phyloP scores from a whole-genome alignment of 53 echinoderm and acorn worm species.

The Patiria pectinifera region DNA sequence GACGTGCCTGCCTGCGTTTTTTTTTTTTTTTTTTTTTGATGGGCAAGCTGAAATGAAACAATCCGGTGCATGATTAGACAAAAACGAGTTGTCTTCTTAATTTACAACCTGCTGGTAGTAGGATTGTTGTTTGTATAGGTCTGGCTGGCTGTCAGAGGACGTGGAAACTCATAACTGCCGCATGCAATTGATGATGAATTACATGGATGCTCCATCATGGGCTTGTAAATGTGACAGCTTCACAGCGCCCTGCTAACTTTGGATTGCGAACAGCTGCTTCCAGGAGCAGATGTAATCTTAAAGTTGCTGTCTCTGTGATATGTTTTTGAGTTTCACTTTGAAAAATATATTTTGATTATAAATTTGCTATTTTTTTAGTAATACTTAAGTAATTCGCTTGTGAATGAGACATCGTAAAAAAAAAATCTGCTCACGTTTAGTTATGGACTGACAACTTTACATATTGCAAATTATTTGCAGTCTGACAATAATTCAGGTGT shows the following conservation, averaged over 20 bases:
- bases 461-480: no score
- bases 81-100: neutral
- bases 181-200: neutral
- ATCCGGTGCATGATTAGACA: neutral
- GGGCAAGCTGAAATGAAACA: neutral
- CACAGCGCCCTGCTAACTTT: neutral
- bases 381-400: no score
- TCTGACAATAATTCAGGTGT: no score
- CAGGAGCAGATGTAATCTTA: no score
- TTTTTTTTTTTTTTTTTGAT: neutral
- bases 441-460: no score
- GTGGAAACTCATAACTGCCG: neutral
- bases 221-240: neutral
- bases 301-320: no score
- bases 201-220: neutral
- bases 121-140: neutral
- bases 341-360: no score
- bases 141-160: neutral
- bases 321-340: no score
- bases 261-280: neutral
- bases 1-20: neutral
- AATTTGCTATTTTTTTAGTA: no score
- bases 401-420: no score
- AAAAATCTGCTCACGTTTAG: no score
- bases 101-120: neutral